These are phyloP conservation scores for Netelia inedita DNA, from an alignment of 2,888 invertebrate species.

Conservation along the genomic window DNA sequence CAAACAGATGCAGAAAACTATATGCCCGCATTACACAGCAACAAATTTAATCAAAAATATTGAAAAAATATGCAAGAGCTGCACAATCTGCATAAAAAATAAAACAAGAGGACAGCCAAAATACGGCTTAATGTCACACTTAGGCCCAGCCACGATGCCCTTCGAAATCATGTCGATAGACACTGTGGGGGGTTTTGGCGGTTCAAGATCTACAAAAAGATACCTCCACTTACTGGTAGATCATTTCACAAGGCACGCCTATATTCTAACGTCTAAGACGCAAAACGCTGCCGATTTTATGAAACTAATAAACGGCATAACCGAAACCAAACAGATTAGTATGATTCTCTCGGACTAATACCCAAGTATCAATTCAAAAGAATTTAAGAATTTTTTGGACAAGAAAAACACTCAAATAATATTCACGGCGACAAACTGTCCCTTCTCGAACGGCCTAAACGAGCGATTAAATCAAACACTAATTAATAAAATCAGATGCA, in stretches of 20 bases:
- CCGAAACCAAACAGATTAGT: slow-evolving; percentile 56
- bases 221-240: slow-evolving; percentile 70
- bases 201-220: slow-evolving; percentile 74
- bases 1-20: slow-evolving; percentile 66
- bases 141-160: slow-evolving; percentile 65
- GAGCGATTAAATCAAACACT: slow-evolving; percentile 70
- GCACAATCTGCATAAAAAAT: slow-evolving; percentile 75
- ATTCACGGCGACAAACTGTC: slow-evolving; percentile 72
- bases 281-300: slow-evolving; percentile 73
- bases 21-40: slow-evolving; percentile 58
- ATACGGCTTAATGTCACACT: slow-evolving; percentile 69
- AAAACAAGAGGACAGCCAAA: slow-evolving; percentile 73
- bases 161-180: slow-evolving; percentile 76
- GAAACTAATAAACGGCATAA: slow-evolving; percentile 64
- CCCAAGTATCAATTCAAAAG: slow-evolving; percentile 70
- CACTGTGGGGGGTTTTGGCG: slow-evolving; percentile 77
- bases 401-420: slow-evolving; percentile 68
- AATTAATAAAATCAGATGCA: slow-evolving; percentile 75
- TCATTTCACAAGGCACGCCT: slow-evolving; percentile 70
- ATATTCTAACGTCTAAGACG: slow-evolving; percentile 72
- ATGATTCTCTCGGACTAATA: slow-evolving; percentile 73
- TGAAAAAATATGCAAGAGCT: slow-evolving; percentile 67
- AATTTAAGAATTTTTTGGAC: slow-evolving; percentile 70
- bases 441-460: slow-evolving; percentile 68
- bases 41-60: slow-evolving; percentile 69